Percentiles rank a stretch among this genome's conserved stretches.
These are phyloP conservation scores for Cisticola juncidis DNA, from an alignment of 2,113 vertebrate species.

Conservation along the genomic window DNA sequence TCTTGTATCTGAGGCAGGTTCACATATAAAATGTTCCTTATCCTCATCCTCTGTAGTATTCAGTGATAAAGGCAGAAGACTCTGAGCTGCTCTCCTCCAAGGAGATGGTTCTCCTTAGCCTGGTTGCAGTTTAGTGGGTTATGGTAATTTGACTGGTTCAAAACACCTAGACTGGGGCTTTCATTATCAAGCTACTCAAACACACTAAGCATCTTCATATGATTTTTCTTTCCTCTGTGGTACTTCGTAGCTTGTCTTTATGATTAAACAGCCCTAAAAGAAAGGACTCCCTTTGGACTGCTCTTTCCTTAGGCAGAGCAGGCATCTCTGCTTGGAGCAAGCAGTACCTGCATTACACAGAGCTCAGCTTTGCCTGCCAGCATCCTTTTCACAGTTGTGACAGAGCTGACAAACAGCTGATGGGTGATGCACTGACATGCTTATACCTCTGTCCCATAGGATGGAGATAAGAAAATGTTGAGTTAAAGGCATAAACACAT, in stretches of 20 bases:
- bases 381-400: not conserved
- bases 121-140: not conserved
- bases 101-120: not conserved
- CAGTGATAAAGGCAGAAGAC: not conserved
- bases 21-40: not conserved
- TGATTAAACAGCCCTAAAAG: not conserved
- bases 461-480: not conserved
- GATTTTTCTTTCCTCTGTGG: not conserved
- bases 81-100: not conserved
- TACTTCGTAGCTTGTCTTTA: not conserved
- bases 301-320: not conserved
- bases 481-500: not conserved
- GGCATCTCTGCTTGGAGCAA: not conserved
- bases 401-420: not conserved
- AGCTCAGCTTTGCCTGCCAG: not conserved
- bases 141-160: not conserved
- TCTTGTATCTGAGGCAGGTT: not conserved
- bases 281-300: not conserved
- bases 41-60: not conserved
- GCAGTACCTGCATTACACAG: too few relatives aligned
- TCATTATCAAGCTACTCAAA: not conserved
- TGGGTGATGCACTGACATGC: not conserved
- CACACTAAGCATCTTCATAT: not conserved
- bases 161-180: not conserved
- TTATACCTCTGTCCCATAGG: not conserved